phyloP scores from a whole-genome alignment of 2,888 invertebrate genomes.

The Cheilosia urbana region DNA sequence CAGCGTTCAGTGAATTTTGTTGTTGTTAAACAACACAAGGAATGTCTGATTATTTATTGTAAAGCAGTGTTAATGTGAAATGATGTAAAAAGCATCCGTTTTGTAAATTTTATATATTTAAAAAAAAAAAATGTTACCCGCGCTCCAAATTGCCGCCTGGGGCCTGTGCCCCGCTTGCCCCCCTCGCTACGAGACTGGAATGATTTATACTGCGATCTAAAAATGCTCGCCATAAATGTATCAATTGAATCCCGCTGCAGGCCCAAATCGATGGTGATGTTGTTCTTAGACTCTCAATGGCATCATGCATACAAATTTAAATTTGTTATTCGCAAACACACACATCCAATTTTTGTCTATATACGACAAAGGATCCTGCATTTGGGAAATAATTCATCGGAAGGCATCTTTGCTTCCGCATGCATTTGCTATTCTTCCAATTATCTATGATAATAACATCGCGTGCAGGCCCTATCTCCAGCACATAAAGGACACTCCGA shows the following conservation, averaged over 20 bases:
- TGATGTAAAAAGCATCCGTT: too few species aligned
- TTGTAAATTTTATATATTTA: too few species aligned
- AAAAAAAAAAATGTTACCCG: too few species aligned
- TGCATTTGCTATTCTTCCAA: slow-evolving; percentile 40
- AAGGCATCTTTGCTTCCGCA: slow-evolving; percentile 36
- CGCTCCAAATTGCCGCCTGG: too few species aligned
- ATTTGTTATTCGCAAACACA: slow-evolving; percentile 6
- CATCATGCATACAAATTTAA: background rate
- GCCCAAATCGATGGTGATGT: background rate
- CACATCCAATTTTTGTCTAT: too few species aligned
- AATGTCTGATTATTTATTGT: too few species aligned
- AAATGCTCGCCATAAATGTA: background rate
- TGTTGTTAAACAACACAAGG: too few species aligned
- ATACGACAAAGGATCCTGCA: background rate
- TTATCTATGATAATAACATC: slow-evolving; percentile 53
- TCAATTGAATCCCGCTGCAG: background rate
- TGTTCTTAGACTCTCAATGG: slow-evolving; percentile 14
- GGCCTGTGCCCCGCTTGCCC: too few species aligned
- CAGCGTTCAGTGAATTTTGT: too few species aligned
- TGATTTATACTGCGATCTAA: background rate
- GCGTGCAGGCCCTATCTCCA: slow-evolving; percentile 21
- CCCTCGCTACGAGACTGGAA: too few species aligned
- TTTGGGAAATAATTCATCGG: slow-evolving; percentile 45
- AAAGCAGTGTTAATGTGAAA: too few species aligned
- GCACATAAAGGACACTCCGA: slow-evolving; percentile 8